Evolutionary conservation across 1,140 invertebrate genomes (phyloP).

Genomic region (Ceratosolen solmsi): DNA sequence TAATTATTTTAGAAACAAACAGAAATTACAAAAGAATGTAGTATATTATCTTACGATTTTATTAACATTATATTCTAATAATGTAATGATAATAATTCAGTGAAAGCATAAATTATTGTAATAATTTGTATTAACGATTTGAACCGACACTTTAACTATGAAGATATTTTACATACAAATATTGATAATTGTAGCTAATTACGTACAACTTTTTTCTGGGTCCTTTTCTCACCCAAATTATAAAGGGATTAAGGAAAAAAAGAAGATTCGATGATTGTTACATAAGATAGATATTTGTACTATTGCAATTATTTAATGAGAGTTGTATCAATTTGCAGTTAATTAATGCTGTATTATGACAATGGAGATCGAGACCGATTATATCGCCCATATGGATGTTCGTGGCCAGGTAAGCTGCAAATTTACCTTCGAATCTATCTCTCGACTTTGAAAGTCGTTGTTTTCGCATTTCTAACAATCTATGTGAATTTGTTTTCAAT

Average conservation of each 20-base stretch:
- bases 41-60: background rate
- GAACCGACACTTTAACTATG: too few relatives aligned
- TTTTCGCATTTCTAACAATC: conserved; percentile 25
- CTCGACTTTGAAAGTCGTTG: conserved; percentile 17
- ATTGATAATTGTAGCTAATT: background rate
- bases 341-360: conserved; percentile 51
- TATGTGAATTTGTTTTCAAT: conserved; percentile 21
- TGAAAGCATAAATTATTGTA: too few relatives aligned
- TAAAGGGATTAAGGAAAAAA: conserved; percentile 53
- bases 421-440: conserved; percentile 39
- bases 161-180: background rate
- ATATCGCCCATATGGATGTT: conserved; percentile 45
- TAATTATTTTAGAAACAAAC: background rate
- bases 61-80: too few relatives aligned
- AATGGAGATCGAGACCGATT: conserved; percentile 32
- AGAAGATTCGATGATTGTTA: conserved; percentile 62
- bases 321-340: conserved; percentile 53
- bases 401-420: conserved; percentile 45
- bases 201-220: conserved; percentile 31
- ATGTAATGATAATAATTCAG: background rate
- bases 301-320: conserved; percentile 56
- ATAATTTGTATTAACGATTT: too few relatives aligned
- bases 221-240: conserved; percentile 60
- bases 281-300: conserved; percentile 61
- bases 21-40: background rate